Evolutionary conservation across 2,888 invertebrate species (phyloP).

Genomic region (Aleiodes testaceus): DNA sequence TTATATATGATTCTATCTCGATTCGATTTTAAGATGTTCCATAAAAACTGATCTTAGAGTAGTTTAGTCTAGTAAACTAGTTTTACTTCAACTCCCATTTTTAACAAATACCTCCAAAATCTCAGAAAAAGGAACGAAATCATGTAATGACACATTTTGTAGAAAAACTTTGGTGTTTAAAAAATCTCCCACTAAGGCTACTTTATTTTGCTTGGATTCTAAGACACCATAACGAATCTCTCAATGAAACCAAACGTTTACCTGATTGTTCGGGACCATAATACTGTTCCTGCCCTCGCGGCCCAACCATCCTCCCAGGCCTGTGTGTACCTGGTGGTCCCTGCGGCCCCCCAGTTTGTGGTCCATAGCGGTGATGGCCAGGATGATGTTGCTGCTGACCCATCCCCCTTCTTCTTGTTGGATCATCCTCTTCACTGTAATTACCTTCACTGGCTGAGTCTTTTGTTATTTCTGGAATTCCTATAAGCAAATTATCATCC

Average conservation of each 20-base stretch:
- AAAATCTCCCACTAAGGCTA: too few species aligned
- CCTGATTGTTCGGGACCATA: slow-evolving; percentile 66
- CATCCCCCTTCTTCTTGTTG: slow-evolving; percentile 71
- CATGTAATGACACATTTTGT: too few species aligned
- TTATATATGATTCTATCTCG: too few species aligned
- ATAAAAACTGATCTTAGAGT: too few species aligned
- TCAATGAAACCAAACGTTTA: slow-evolving; percentile 45
- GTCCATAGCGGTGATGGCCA: slow-evolving; percentile 62
- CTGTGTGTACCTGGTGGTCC: slow-evolving; percentile 64
- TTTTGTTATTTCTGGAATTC: slow-evolving; percentile 85
- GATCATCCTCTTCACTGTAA: slow-evolving; percentile 81
- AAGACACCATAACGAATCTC: too few species aligned
- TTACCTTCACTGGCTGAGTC: slow-evolving; percentile 81
- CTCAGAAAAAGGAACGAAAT: too few species aligned
- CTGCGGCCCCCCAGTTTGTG: slow-evolving; percentile 57
- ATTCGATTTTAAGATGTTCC: too few species aligned
- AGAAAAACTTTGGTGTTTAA: too few species aligned
- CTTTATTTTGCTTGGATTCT: too few species aligned
- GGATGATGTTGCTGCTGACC: slow-evolving; percentile 52
- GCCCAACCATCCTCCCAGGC: slow-evolving; percentile 54
- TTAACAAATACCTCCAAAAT: too few species aligned
- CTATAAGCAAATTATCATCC: slow-evolving; percentile 50
- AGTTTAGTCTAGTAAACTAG: too few species aligned
- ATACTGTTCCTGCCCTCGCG: slow-evolving; percentile 58
- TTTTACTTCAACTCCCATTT: too few species aligned